Percentiles rank a stretch among this genome's conserved stretches.
These are phyloP conservation scores for Meandrina meandrites DNA, from an alignment of 92 coral and sea anemone species.

Conservation along the genomic window DNA sequence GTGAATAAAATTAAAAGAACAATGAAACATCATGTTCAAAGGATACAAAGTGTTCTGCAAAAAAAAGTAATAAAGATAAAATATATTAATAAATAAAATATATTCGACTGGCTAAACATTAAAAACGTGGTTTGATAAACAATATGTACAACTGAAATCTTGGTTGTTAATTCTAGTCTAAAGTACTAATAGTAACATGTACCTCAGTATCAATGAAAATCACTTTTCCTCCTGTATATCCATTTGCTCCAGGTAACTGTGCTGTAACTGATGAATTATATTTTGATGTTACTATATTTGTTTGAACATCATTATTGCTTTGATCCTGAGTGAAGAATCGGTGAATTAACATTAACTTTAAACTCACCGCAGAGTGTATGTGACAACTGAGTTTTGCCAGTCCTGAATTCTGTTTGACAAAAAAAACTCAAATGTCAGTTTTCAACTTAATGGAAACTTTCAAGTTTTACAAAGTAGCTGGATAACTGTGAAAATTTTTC, in stretches of 20 bases:
- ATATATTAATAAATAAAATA: background rate
- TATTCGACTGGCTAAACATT: background rate
- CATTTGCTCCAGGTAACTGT: slow-evolving; percentile 96
- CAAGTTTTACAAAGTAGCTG: background rate
- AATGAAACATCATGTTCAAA: slow-evolving; percentile 33
- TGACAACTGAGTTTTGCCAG: slow-evolving; percentile 98
- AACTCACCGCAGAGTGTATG: slow-evolving; percentile 97
- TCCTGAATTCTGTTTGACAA: slow-evolving; percentile 81
- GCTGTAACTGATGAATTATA: slow-evolving; percentile 78
- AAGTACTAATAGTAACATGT: background rate
- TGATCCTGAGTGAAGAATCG: background rate
- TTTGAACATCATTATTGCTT: background rate
- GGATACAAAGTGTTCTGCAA: slow-evolving; percentile 99
- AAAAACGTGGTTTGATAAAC: background rate
- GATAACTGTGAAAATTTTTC: too few relatives aligned
- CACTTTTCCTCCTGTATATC: slow-evolving; percentile 98
- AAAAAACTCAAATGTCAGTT: background rate
- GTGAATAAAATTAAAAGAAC: background rate
- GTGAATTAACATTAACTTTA: too few relatives aligned
- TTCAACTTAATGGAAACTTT: background rate
- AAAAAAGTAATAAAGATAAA: slow-evolving; percentile 1
- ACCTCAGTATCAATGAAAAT: slow-evolving; percentile 99
- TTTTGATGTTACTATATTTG: background rate
- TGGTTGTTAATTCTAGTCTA: background rate
- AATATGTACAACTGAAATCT: background rate